These are phyloP conservation scores for Drosophila ustulata DNA, from an alignment of 2,888 invertebrate species.

Conservation along the genomic window DNA sequence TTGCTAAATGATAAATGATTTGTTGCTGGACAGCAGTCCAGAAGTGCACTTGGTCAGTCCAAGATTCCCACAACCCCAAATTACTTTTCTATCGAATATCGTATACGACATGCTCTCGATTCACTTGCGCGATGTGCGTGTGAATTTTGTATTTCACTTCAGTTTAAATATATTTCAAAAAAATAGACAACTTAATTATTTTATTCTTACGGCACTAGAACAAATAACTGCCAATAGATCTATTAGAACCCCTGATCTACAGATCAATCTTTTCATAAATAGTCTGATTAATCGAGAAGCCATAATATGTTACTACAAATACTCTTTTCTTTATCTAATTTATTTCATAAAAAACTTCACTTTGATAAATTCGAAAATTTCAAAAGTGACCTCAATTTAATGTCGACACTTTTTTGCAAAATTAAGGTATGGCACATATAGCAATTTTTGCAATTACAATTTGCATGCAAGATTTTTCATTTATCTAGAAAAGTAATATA, in stretches of 20 bases:
- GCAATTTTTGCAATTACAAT: no score
- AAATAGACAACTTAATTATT: not conserved
- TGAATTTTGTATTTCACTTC: not conserved
- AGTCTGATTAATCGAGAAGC: not conserved
- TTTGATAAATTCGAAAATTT: no score
- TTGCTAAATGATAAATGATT: constrained; percentile 66
- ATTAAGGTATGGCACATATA: no score
- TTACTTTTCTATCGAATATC: not conserved
- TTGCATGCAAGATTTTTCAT: no score
- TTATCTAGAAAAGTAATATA: no score
- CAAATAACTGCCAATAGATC: no score
- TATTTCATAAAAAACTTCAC: no score
- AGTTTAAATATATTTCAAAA: not conserved
- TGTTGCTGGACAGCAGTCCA: constrained; percentile 11
- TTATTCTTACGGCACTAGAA: no score
- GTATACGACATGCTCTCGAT: not conserved
- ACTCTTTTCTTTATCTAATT: no score
- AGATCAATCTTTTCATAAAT: not conserved
- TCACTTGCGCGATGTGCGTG: not conserved
- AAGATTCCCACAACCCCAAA: constrained; percentile 28
- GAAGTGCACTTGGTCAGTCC: constrained; percentile 22
- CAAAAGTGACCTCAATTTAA: no score
- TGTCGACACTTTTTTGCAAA: no score
- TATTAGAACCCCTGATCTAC: not conserved
- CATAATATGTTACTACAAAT: not conserved